phyloP scores from a whole-genome alignment of 2,888 invertebrate genomes.

The Papilio demoleus region DNA sequence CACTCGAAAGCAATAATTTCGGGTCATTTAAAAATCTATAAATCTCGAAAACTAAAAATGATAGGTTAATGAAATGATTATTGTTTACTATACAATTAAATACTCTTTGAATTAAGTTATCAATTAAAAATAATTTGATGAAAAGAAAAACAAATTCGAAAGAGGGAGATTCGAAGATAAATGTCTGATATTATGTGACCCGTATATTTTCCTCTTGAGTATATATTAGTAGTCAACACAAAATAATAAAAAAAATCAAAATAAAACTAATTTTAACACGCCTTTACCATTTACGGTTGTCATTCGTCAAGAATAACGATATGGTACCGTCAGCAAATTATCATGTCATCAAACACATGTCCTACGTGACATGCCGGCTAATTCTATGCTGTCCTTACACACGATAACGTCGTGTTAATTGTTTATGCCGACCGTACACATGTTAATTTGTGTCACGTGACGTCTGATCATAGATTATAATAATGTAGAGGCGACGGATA shows the following conservation, averaged over 20 bases:
- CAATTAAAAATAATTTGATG: too few species aligned
- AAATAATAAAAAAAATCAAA: not conserved
- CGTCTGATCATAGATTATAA: constrained; percentile 23
- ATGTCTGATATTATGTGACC: too few species aligned
- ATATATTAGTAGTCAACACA: too few species aligned
- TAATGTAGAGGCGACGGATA: not conserved
- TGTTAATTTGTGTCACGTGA: constrained; percentile 22
- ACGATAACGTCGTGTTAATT: constrained; percentile 14
- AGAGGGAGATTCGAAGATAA: too few species aligned
- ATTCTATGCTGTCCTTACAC: constrained; percentile 27
- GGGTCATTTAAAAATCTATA: too few species aligned
- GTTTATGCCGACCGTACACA: constrained; percentile 6
- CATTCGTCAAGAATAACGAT: not conserved
- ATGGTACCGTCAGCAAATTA: constrained; percentile 15
- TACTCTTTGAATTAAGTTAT: too few species aligned
- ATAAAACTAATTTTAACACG: not conserved
- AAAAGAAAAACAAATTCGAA: too few species aligned
- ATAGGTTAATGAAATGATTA: too few species aligned
- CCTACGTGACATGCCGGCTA: constrained; percentile 9
- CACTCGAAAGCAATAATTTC: not conserved
- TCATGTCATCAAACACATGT: constrained; percentile 19
- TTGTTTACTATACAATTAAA: too few species aligned
- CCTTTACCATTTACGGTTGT: not conserved
- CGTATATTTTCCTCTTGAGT: too few species aligned
- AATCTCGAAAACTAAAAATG: too few species aligned